Evolutionary conservation across 2,113 vertebrate genomes (phyloP).

Genomic region (Lophius piscatorius): DNA sequence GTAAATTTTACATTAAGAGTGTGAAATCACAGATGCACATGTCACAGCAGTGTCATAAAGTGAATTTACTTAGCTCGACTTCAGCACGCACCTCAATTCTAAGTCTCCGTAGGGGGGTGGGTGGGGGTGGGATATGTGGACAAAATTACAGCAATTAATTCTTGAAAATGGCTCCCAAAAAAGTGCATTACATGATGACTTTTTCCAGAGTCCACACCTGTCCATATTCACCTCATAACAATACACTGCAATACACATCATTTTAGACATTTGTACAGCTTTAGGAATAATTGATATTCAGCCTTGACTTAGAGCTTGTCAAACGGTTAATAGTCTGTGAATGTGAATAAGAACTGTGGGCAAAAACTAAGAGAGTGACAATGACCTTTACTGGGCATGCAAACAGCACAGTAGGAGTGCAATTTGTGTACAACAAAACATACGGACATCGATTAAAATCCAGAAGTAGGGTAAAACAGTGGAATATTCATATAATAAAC

Average conservation of each 20-base stretch:
- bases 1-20: constrained; percentile 84
- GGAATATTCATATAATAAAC: not conserved
- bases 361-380: constrained; percentile 51
- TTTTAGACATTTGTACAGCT: constrained; percentile 34
- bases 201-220: constrained; percentile 54
- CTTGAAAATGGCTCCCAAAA: constrained; percentile 39
- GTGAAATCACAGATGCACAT: constrained; percentile 86
- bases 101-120: constrained; percentile 49
- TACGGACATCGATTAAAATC: not conserved
- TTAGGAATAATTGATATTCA: constrained; percentile 64
- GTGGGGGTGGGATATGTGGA: constrained; percentile 16
- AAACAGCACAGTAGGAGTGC: constrained; percentile 22
- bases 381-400: constrained; percentile 46
- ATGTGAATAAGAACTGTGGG: constrained; percentile 61
- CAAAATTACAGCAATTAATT: constrained; percentile 72
- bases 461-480: not conserved
- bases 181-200: constrained; percentile 25
- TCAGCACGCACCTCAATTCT: constrained; percentile 70
- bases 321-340: constrained; percentile 69
- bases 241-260: constrained; percentile 7
- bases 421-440: constrained; percentile 27
- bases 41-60: constrained; percentile 80
- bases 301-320: constrained; percentile 52
- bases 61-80: constrained; percentile 78
- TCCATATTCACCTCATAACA: constrained; percentile 44